Evolutionary conservation across 2,888 invertebrate genomes (phyloP).

Genomic region (Sminthurides aquaticus): DNA sequence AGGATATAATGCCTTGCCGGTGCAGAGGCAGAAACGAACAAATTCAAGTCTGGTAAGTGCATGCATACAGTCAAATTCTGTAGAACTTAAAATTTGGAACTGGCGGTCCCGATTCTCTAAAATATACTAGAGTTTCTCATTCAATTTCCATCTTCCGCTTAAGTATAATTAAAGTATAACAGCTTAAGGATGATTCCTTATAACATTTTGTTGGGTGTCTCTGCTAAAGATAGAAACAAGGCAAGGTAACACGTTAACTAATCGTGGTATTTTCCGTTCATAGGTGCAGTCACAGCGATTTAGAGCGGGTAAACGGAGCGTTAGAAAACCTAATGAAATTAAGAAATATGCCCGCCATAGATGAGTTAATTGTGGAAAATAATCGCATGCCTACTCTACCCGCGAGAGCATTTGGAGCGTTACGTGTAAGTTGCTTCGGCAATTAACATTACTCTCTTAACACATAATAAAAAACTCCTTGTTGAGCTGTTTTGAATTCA

Average conservation of each 20-base stretch:
- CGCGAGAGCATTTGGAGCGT: conserved; percentile 64
- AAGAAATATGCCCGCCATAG: conserved; percentile 53
- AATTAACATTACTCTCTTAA: not conserved
- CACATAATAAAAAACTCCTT: conserved; percentile 1
- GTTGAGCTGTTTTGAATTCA: too few relatives aligned
- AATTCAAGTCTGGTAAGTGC: conserved; percentile 69
- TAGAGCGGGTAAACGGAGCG: conserved; percentile 47
- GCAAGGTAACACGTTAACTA: too few relatives aligned
- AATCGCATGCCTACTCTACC: conserved; percentile 79
- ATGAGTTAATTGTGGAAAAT: conserved; percentile 79
- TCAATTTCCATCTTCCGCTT: not conserved
- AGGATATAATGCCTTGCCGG: conserved; percentile 70
- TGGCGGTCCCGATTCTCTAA: not conserved
- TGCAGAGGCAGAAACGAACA: conserved; percentile 70
- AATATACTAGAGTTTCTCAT: not conserved
- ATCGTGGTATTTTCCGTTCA: not conserved
- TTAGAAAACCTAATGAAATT: conserved; percentile 43
- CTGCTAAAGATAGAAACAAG: not conserved
- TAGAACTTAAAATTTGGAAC: too few relatives aligned
- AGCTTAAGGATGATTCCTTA: not conserved
- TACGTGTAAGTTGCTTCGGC: conserved; percentile 59
- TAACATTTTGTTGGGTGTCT: not conserved
- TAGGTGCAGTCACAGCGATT: conserved; percentile 88
- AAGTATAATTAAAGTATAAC: not conserved
- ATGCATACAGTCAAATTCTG: not conserved